phyloP scores from a whole-genome alignment of 2,888 invertebrate species.

The Ichneumoninae sp. region DNA sequence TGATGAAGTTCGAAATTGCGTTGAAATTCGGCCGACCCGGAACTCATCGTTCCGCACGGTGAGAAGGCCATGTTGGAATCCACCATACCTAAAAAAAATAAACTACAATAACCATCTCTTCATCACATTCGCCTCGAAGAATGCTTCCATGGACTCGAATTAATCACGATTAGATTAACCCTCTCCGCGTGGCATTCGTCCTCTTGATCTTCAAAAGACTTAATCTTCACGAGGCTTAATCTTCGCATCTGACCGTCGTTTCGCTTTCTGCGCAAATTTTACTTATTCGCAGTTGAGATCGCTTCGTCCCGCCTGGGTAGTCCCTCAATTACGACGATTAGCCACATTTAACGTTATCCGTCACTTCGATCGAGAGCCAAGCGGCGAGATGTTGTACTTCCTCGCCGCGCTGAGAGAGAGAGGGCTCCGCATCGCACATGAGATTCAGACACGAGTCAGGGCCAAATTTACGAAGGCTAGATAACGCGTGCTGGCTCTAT shows the following conservation, averaged over 20 bases:
- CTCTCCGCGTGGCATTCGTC: not conserved
- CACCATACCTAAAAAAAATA: not conserved
- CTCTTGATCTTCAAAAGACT: not conserved
- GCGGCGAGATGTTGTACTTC: not conserved
- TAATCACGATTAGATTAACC: conserved; percentile 51
- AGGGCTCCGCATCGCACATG: conserved; percentile 32
- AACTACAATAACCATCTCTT: not conserved
- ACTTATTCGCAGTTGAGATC: not conserved
- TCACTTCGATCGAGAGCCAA: conserved; percentile 46
- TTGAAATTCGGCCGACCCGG: not conserved
- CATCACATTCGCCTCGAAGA: not conserved
- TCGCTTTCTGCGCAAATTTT: not conserved
- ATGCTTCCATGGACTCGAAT: conserved; percentile 16
- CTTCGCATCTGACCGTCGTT: not conserved
- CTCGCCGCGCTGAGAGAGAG: too few species aligned
- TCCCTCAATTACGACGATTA: conserved; percentile 66
- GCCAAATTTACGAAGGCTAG: conserved; percentile 64
- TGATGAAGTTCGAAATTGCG: not conserved
- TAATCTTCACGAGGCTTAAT: not conserved
- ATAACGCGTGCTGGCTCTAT: conserved; percentile 60
- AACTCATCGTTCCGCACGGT: too few species aligned
- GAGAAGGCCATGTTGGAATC: too few species aligned
- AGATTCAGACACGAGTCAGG: conserved; percentile 46
- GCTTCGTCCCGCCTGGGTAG: conserved; percentile 43
- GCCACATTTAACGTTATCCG: conserved; percentile 61